phyloP scores from a whole-genome alignment of 2,113 vertebrate species.

The Prionailurus viverrinus region DNA sequence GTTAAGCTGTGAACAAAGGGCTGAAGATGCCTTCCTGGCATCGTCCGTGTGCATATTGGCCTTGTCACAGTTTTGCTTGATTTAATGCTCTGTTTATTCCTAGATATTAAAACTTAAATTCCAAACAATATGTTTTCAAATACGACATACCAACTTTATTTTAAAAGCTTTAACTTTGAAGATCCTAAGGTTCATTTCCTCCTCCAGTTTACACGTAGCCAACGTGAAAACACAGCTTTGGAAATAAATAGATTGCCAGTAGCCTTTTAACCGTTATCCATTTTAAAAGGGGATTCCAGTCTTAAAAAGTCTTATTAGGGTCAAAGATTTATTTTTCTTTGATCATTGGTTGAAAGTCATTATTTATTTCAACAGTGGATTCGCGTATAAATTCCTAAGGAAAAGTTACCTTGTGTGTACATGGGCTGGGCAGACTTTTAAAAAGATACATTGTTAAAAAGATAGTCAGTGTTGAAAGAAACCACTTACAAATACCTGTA shows the following conservation, averaged over 20 bases:
- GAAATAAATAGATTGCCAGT: constrained; percentile 84
- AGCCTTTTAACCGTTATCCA: constrained; percentile 86
- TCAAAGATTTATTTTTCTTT: constrained; percentile 91
- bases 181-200: constrained; percentile 77
- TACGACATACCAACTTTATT: constrained; percentile 87
- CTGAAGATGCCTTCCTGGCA: constrained; percentile 93
- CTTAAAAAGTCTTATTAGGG: constrained; percentile 87
- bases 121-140: constrained; percentile 90
- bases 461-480: constrained; percentile 76
- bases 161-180: constrained; percentile 86
- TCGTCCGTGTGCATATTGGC: constrained; percentile 93
- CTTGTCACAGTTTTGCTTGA: constrained; percentile 96
- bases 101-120: constrained; percentile 95
- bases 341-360: constrained; percentile 89
- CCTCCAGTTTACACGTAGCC: constrained; percentile 72
- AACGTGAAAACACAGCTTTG: constrained; percentile 82
- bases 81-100: constrained; percentile 99
- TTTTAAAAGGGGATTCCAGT: constrained; percentile 87
- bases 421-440: constrained; percentile 79
- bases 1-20: constrained; percentile 99
- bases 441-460: constrained; percentile 75
- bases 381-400: constrained; percentile 85
- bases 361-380: constrained; percentile 88
- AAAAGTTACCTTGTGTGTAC: constrained; percentile 81
- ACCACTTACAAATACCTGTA: constrained; percentile 84